phyloP scores from a whole-genome alignment of 2,113 vertebrate species.

The Macheiramphus alcinus region DNA sequence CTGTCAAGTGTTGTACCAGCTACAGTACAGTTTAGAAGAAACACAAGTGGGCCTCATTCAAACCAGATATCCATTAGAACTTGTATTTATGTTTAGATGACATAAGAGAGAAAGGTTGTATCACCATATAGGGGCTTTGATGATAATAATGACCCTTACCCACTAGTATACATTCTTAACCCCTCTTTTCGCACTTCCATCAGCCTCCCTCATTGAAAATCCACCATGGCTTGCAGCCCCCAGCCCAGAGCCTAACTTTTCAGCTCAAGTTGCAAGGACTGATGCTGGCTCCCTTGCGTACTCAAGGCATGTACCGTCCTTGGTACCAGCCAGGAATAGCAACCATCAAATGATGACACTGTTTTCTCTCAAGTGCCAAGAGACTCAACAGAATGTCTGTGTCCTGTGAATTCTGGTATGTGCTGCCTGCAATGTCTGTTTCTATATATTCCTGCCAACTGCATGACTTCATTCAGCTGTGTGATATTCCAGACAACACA shows the following conservation, averaged over 20 bases:
- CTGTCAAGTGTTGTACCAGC: not conserved
- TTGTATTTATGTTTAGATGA: not conserved
- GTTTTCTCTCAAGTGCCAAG: not conserved
- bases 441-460: not conserved
- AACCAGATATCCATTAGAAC: not conserved
- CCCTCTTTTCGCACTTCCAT: not conserved
- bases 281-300: not conserved
- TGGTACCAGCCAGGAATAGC: not conserved
- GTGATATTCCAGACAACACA: not conserved
- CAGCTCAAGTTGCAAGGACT: not conserved
- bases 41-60: not conserved
- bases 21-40: not conserved
- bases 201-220: not conserved
- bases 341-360: not conserved
- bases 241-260: not conserved
- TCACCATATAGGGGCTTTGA: not conserved
- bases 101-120: not conserved
- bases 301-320: not conserved
- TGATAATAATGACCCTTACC: not conserved
- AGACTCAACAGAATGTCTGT: not conserved
- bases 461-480: not conserved
- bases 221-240: not conserved
- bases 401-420: not conserved
- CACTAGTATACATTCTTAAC: not conserved
- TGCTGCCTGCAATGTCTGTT: not conserved